A percentile compares a stretch with the other conserved stretches of the same genome.
Evolutionary conservation across 1,140 invertebrate species (phyloP).

Genomic region (Pectinophora gossypiella): DNA sequence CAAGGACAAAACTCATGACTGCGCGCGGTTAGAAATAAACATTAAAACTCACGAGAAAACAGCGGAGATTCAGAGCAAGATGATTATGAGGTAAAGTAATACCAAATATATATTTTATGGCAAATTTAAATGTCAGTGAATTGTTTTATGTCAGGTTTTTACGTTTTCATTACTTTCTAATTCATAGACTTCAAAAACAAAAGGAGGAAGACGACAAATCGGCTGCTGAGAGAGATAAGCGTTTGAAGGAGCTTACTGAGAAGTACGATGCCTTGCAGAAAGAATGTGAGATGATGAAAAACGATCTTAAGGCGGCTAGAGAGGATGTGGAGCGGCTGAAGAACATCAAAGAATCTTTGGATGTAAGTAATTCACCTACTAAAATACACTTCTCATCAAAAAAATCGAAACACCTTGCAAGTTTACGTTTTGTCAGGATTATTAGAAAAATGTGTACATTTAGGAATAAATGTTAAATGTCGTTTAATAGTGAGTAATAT

Average conservation of each 20-base stretch:
- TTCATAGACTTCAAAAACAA: constrained; percentile 44
- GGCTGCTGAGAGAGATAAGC: constrained; percentile 28
- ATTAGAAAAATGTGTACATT: no score
- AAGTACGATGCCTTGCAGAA: constrained; percentile 23
- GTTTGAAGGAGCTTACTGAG: constrained; percentile 30
- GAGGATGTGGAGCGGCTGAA: constrained; percentile 29
- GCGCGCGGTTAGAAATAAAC: constrained; percentile 43
- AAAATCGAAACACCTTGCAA: no score
- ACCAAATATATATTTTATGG: no score
- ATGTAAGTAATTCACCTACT: no score
- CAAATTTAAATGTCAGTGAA: no score
- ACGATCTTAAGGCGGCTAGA: constrained; percentile 15
- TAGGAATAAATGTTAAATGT: no score
- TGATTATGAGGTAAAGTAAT: constrained; percentile 61
- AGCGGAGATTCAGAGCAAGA: constrained; percentile 53
- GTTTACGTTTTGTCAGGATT: no score
- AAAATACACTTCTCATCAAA: no score
- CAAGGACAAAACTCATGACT: constrained; percentile 41
- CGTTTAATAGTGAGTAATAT: no score
- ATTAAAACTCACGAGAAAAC: constrained; percentile 63
- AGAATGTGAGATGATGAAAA: constrained; percentile 19
- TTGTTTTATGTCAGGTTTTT: no score
- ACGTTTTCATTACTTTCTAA: constrained; percentile 1
- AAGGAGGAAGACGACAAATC: constrained; percentile 33
- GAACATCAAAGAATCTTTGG: constrained; percentile 29